phyloP scores from a whole-genome alignment of 2,888 invertebrate species.

The Eristalis intricaria region DNA sequence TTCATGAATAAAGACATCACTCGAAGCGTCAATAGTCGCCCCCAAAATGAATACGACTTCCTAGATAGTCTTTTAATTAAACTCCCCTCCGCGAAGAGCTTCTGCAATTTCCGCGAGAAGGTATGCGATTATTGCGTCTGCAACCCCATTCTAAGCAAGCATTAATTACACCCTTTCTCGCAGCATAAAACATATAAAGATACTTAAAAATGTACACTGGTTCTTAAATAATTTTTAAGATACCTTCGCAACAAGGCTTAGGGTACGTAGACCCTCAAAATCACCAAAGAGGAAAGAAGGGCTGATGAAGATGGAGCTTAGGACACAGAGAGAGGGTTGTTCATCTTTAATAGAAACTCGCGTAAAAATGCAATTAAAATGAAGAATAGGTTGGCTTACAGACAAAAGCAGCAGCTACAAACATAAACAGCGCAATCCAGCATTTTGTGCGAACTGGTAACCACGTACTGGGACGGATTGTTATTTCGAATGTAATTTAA shows the following conservation, averaged over 20 bases:
- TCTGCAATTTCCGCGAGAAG: constrained; percentile 37
- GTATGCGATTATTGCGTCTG: constrained; percentile 7
- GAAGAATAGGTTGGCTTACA: constrained; percentile 46
- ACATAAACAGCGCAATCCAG: constrained; percentile 30
- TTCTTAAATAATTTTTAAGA: constrained; percentile 69
- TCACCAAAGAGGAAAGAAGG: background rate
- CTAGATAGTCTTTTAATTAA: constrained; percentile 69
- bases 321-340: constrained; percentile 45
- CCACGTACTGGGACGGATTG: background rate
- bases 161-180: constrained; percentile 70
- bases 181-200: constrained; percentile 58
- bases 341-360: constrained; percentile 63
- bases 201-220: constrained; percentile 62
- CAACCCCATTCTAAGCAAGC: constrained; percentile 66
- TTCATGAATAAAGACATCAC: background rate
- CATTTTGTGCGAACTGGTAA: constrained; percentile 10
- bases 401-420: constrained; percentile 20
- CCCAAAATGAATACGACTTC: constrained; percentile 63
- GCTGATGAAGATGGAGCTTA: constrained; percentile 54
- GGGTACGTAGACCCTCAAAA: constrained; percentile 22
- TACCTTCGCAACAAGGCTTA: constrained; percentile 54
- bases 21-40: constrained; percentile 27
- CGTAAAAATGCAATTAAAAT: constrained; percentile 68
- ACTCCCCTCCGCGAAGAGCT: background rate
- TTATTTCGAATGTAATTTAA: constrained; percentile 44